phyloP scores from a whole-genome alignment of 2,113 vertebrate species.

The Calidris pugnax region DNA sequence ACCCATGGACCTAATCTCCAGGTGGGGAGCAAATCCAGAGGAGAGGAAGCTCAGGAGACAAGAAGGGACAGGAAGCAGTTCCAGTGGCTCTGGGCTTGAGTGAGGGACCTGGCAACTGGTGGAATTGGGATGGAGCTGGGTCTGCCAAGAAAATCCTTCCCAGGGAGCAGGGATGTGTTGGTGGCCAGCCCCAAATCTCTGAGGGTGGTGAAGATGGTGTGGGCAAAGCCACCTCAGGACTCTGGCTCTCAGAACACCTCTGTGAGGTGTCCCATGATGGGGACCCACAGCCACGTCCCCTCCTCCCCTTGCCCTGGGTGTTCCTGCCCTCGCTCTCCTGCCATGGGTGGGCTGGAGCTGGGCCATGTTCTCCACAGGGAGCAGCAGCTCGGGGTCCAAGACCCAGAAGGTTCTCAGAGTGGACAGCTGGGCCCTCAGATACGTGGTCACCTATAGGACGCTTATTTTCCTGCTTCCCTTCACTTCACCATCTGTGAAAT shows the following conservation, averaged over 20 bases:
- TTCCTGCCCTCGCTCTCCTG: background rate
- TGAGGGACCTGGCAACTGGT: background rate
- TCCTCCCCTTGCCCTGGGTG: rapidly evolving
- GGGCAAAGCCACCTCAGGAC: background rate
- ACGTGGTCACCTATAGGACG: no score
- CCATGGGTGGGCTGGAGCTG: background rate
- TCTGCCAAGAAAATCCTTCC: background rate
- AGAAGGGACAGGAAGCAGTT: background rate
- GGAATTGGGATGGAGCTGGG: background rate
- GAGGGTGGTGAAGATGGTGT: background rate
- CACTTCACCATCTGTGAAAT: no score
- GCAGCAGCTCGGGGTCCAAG: background rate
- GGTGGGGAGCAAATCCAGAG: background rate
- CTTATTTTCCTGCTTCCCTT: no score
- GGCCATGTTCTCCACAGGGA: background rate
- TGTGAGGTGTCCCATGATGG: background rate
- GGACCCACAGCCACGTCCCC: background rate
- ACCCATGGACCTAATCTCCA: background rate
- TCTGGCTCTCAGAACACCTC: background rate
- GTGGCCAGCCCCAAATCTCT: no score
- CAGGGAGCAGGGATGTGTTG: background rate
- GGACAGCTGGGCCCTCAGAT: background rate
- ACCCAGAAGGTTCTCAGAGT: background rate
- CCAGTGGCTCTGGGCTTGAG: no score
- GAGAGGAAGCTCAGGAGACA: background rate